Evolutionary conservation across 2,797 vertebrate species (phyloP).

Genomic region (Hozukius guyotensis): DNA sequence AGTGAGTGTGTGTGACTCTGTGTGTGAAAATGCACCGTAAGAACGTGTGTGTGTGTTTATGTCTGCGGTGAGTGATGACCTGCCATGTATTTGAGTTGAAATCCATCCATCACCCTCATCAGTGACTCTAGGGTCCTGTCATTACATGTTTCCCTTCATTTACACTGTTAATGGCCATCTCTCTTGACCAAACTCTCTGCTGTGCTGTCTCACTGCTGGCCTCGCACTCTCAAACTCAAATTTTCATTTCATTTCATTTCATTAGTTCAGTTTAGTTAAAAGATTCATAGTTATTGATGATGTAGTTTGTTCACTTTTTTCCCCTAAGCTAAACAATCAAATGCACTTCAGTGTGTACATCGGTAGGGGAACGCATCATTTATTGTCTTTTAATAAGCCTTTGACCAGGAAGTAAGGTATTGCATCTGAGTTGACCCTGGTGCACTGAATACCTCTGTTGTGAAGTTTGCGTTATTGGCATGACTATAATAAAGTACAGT

Average conservation of each 20-base stretch:
- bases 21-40: neutral
- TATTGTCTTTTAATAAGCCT: neutral
- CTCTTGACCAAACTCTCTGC: conserved; percentile 43
- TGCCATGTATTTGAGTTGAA: conserved; percentile 63
- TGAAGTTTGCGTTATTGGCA: neutral
- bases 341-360: neutral
- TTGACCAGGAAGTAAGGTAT: neutral
- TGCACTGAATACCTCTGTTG: neutral
- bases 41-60: conserved; percentile 32
- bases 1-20: conserved; percentile 22
- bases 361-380: neutral
- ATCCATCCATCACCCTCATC: conserved; percentile 75
- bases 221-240: neutral
- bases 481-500: neutral
- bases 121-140: conserved; percentile 68
- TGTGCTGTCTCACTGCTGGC: conserved; percentile 16
- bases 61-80: conserved; percentile 70
- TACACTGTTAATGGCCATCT: conserved; percentile 69
- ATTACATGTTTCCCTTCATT: conserved; percentile 75
- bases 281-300: neutral
- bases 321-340: neutral
- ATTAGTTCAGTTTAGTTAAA: neutral
- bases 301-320: neutral
- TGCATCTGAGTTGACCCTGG: neutral
- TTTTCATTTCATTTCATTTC: neutral